These are phyloP conservation scores for Periophthalmus magnuspinnatus DNA, from an alignment of 2,797 vertebrate species.

Conservation along the genomic window DNA sequence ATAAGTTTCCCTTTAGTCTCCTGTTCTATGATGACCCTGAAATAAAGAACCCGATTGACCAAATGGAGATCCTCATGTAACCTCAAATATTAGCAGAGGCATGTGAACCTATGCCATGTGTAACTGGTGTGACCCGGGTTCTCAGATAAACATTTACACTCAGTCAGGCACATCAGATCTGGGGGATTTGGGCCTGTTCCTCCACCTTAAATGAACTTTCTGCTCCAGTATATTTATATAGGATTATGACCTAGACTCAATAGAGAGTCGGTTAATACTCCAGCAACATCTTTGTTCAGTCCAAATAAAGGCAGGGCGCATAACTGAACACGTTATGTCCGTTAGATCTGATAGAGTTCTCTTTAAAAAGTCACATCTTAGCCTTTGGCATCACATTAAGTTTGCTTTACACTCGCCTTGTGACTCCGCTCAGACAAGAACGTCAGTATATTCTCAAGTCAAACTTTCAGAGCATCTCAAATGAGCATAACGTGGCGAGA, in stretches of 20 bases:
- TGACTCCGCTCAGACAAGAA: constrained; percentile 55
- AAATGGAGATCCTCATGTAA: not conserved
- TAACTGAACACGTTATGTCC: constrained; percentile 39
- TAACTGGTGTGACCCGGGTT: constrained; percentile 6
- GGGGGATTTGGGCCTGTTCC: not conserved
- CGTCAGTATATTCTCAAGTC: constrained; percentile 27
- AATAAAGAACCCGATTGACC: not conserved
- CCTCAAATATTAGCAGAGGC: constrained; percentile 7
- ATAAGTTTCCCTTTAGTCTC: not conserved
- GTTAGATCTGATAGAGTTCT: constrained; percentile 9
- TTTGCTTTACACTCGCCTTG: constrained; percentile 44
- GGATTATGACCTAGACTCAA: not conserved
- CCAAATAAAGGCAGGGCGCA: constrained; percentile 1
- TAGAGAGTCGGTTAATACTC: no score
- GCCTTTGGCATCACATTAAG: constrained; percentile 26
- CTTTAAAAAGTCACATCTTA: constrained; percentile 31
- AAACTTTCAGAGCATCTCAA: constrained; percentile 35
- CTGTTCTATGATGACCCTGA: not conserved
- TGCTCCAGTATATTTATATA: not conserved
- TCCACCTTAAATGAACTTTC: not conserved
- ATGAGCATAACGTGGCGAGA: constrained; percentile 3
- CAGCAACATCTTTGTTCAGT: not conserved
- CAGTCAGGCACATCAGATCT: constrained; percentile 1
- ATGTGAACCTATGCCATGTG: constrained; percentile 6
- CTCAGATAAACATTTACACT: constrained; percentile 1